Conservation (phyloP, 2,888 invertebrate species). For the Pollenia angustigena region DNA sequence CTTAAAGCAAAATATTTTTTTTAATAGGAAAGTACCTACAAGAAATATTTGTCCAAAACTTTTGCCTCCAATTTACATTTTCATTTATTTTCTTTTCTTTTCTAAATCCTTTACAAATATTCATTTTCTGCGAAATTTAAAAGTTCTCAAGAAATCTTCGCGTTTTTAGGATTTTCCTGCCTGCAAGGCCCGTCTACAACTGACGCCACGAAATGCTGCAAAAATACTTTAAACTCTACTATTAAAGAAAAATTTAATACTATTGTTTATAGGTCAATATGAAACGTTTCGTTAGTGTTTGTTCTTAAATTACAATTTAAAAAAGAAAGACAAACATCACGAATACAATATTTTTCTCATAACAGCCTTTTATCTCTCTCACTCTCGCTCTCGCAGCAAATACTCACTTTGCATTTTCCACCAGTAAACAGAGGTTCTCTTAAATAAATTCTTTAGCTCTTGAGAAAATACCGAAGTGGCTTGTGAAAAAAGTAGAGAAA, state of each 20-base stretch:
- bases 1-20: too few species aligned
- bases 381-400: neutral
- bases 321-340: neutral
- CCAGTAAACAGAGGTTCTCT: neutral
- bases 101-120: too few species aligned
- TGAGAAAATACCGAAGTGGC: neutral
- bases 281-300: constrained; percentile 11
- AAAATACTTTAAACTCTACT: neutral
- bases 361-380: neutral
- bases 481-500: neutral
- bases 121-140: too few species aligned
- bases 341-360: neutral
- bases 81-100: too few species aligned
- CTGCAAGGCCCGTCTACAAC: neutral
- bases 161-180: too few species aligned
- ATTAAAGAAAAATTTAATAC: constrained; percentile 4
- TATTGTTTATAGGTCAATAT: constrained; percentile 50
- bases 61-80: too few species aligned
- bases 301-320: neutral
- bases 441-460: constrained; percentile 10
- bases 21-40: too few species aligned
- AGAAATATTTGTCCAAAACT: too few species aligned
- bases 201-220: neutral
- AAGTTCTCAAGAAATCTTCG: too few species aligned
- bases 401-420: neutral